These are phyloP conservation scores for Chaunax sp. DNA, from an alignment of 2,797 vertebrate genomes.

Conservation along the genomic window DNA sequence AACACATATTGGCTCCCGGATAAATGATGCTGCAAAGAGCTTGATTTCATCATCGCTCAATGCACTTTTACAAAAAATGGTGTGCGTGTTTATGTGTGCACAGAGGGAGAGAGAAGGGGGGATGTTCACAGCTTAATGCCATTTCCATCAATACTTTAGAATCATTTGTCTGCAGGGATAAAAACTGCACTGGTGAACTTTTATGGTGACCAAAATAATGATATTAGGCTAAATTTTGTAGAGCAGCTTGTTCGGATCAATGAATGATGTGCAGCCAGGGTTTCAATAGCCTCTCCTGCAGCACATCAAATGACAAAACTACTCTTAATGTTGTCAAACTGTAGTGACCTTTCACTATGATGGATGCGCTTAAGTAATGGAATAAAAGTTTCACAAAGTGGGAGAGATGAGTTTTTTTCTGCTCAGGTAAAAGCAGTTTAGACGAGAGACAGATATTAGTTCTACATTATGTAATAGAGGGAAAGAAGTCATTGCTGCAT, in stretches of 20 bases:
- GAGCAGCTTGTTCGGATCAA: slow-evolving; percentile 46
- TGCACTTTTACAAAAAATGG: background rate
- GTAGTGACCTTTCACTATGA: slow-evolving; percentile 75
- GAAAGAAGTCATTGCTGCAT: background rate
- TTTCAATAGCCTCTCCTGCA: slow-evolving; percentile 53
- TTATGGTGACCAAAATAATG: slow-evolving; percentile 13
- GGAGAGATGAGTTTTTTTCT: slow-evolving; percentile 32
- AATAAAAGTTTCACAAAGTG: slow-evolving; percentile 44
- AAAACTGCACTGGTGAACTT: background rate
- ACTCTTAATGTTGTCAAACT: slow-evolving; percentile 59
- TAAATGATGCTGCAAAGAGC: slow-evolving; percentile 39
- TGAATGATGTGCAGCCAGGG: slow-evolving; percentile 54
- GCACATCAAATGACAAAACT: slow-evolving; percentile 63
- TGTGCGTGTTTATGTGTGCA: background rate
- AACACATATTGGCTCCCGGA: slow-evolving; percentile 12
- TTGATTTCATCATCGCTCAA: slow-evolving; percentile 46
- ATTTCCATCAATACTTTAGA: slow-evolving; percentile 17
- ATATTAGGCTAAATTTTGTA: slow-evolving; percentile 17
- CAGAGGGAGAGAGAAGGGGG: background rate
- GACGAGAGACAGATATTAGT: slow-evolving; percentile 1
- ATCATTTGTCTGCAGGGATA: slow-evolving; percentile 37
- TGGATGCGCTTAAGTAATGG: slow-evolving; percentile 61
- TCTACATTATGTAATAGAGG: background rate
- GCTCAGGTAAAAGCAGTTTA: slow-evolving; percentile 38
- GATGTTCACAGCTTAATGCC: slow-evolving; percentile 25